Evolutionary conservation across 2,888 invertebrate genomes (phyloP), one percentile per base, ranked within the genome.

Genomic region (Iphiclides podalirius): DNA sequence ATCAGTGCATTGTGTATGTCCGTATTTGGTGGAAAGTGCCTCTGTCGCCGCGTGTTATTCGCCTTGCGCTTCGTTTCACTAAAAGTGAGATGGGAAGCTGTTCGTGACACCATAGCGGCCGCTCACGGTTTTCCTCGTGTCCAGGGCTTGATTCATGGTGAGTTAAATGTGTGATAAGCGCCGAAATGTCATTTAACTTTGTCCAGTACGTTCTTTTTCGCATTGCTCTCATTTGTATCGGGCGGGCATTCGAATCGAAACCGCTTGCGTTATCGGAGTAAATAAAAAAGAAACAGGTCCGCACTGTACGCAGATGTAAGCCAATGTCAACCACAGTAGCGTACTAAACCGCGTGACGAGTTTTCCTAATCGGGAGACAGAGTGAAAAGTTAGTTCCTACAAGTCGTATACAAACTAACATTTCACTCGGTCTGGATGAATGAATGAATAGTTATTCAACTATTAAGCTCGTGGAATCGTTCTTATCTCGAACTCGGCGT

Each of bases 21-120:
- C 74, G 75, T 79, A 75, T 80, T 77, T 74, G 20, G 83, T 85
- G 83, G 62, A 76, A 77, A 81, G 85, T 84, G 84, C 66, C 80
- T 71, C 70, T 66, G 60, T 49, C 41, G 43, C 64, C 68, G 70
- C 75, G 67, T 70, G 61, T 68, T 68, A 71, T 61, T 60, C 71
- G 62, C 75, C 74, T 67, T 67, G 60, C 64, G 43, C 71, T 79
- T 75, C 76, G 78, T 75, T 76, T 78, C 79, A 78, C 69, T 75
- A 75, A 73, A 75, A 75, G 67, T 72, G 71, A 69, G 66, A 79
- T 74, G 83, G 78, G 75, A 76, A 76, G 78, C 77, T 65, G 70
- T 75, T 72, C 70, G 76, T 74, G 78, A 78, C 74, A 76, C 72
- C 74, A 68, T 71, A 66, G 76, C 73, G 75, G 74, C 31, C 44